A percentile compares a stretch with the other conserved stretches of the same genome.
phyloP scores from a whole-genome alignment of 2,888 invertebrate genomes.

The Orchestes rusci region DNA sequence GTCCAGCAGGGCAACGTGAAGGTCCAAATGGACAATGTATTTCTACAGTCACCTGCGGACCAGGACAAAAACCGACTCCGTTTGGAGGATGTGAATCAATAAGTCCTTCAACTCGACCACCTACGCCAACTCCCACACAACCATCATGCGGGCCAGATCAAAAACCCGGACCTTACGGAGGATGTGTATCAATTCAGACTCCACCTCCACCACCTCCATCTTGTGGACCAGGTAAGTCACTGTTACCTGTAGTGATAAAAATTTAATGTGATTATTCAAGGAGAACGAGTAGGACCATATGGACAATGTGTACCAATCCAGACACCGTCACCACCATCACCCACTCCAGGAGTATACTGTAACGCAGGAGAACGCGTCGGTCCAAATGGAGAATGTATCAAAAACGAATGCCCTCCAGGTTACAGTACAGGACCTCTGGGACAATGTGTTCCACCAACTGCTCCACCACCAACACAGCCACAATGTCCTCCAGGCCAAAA shows the following conservation, averaged over 20 bases:
- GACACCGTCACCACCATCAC: neutral
- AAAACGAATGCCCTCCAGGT: too few relatives aligned
- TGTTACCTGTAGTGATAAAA: too few relatives aligned
- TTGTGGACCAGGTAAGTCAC: slow-evolving; percentile 10
- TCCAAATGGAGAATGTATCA: slow-evolving; percentile 20
- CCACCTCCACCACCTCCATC: slow-evolving; percentile 1
- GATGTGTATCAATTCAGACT: slow-evolving; percentile 10
- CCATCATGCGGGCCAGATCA: slow-evolving; percentile 14
- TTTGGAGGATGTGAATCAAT: slow-evolving; percentile 9
- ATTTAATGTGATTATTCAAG: too few relatives aligned
- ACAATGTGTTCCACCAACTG: slow-evolving; percentile 10
- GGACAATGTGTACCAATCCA: slow-evolving; percentile 26
- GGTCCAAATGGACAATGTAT: slow-evolving; percentile 30
- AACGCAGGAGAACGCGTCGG: slow-evolving; percentile 14
- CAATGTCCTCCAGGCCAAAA: slow-evolving; percentile 17
- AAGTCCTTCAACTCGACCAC: neutral
- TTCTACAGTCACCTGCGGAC: slow-evolving; percentile 6
- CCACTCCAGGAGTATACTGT: slow-evolving; percentile 14
- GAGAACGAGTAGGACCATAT: slow-evolving; percentile 23
- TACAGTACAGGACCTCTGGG: slow-evolving; percentile 1
- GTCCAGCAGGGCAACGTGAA: slow-evolving; percentile 13
- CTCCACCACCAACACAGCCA: slow-evolving; percentile 8
- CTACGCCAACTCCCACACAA: slow-evolving; percentile 3
- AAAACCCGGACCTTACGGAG: slow-evolving; percentile 10
- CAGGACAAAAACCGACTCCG: slow-evolving; percentile 5